phyloP scores from a whole-genome alignment of 2,113 vertebrate species.

The Bujurquina vittata region DNA sequence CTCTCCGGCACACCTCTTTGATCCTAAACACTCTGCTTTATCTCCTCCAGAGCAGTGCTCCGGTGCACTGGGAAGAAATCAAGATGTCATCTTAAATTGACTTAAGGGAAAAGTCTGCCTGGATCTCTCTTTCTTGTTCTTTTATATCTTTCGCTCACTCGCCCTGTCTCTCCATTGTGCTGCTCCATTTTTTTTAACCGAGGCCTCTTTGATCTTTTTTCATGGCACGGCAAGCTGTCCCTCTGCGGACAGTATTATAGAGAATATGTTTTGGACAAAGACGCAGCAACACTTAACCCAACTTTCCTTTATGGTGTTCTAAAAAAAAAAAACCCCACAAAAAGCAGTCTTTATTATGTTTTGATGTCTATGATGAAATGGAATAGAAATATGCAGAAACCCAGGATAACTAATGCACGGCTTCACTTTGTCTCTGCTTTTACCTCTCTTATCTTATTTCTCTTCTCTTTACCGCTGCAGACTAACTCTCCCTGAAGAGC shows the following conservation, averaged over 20 bases:
- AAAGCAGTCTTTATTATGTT: slow-evolving; percentile 44
- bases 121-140: slow-evolving; percentile 67
- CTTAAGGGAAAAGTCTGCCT: slow-evolving; percentile 71
- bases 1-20: slow-evolving; percentile 71
- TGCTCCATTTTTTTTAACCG: slow-evolving; percentile 61
- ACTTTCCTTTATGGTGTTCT: slow-evolving; percentile 41
- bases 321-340: slow-evolving; percentile 30
- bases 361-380: slow-evolving; percentile 73
- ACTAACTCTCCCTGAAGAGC: slow-evolving; percentile 93
- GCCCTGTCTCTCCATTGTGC: slow-evolving; percentile 54
- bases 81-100: slow-evolving; percentile 82
- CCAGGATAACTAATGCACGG: slow-evolving; percentile 56
- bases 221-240: slow-evolving; percentile 53
- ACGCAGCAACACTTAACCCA: slow-evolving; percentile 14
- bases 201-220: slow-evolving; percentile 74
- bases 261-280: slow-evolving; percentile 55
- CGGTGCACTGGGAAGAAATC: slow-evolving; percentile 74
- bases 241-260: slow-evolving; percentile 58
- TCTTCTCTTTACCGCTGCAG: slow-evolving; percentile 65
- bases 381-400: slow-evolving; percentile 71
- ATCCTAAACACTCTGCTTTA: slow-evolving; percentile 78
- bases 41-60: slow-evolving; percentile 64
- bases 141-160: slow-evolving; percentile 58
- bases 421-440: slow-evolving; percentile 42
- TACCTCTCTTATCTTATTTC: slow-evolving; percentile 11